Percentiles rank a stretch among this genome's conserved stretches.
Evolutionary conservation across 2,113 vertebrate genomes (phyloP).

Genomic region (Leptosomus discolor): DNA sequence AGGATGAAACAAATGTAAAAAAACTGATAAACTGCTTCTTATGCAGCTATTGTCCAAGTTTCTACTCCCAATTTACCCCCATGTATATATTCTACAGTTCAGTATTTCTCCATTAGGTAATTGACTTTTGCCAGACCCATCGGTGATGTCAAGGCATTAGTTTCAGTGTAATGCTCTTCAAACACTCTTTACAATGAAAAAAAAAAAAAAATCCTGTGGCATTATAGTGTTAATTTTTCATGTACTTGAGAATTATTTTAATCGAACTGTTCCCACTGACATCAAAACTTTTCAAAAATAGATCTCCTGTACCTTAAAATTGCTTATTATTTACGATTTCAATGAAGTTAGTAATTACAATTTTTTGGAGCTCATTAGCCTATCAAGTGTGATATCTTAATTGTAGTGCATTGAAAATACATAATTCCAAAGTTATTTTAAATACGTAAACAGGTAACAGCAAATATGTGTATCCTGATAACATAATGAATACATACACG

Average conservation of each 20-base stretch:
- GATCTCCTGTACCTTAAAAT: background rate
- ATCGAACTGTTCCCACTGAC: background rate
- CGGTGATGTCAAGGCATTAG: background rate
- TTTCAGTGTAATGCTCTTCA: background rate
- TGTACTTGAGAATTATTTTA: background rate
- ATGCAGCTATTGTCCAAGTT: background rate
- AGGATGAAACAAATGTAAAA: background rate
- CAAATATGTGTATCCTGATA: background rate
- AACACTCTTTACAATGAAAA: background rate
- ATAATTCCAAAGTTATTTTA: background rate
- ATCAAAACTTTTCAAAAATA: background rate
- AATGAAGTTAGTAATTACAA: background rate
- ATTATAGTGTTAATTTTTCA: background rate
- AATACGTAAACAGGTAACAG: background rate
- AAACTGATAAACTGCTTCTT: background rate
- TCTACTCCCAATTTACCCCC: background rate
- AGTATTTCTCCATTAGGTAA: background rate
- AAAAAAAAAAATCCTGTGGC: background rate
- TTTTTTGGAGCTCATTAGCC: background rate
- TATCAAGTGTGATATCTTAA: background rate
- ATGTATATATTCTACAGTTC: background rate
- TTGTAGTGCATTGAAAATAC: background rate
- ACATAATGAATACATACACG: background rate
- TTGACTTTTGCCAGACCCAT: background rate
- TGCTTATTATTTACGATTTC: background rate